Evolutionary conservation across 2,113 vertebrate genomes (phyloP), one percentile per base, ranked within the genome.

Genomic region (Calonectris borealis): DNA sequence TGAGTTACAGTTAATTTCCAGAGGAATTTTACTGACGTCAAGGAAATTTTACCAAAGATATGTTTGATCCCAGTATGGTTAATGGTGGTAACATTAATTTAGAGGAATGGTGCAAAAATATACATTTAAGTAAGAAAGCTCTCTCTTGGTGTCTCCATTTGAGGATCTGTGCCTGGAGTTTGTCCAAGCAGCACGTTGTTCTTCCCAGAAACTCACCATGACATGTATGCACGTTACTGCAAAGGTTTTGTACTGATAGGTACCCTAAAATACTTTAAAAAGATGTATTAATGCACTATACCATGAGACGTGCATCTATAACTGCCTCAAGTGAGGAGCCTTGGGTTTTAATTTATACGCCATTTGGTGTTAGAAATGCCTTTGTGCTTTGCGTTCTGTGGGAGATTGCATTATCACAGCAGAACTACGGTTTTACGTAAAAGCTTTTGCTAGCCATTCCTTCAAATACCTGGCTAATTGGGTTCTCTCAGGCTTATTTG

Each of bases 261-360:
- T 64, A 51, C 44, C 18, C 34, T 71, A 79, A 71, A 79, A 68
- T 55, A 34, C 38, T 82, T 83, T 10, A 15, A 54, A 66, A 72
- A 64, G 24, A 1, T 72, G 19, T 21, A 25, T 15, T 36, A 51
- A 34, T 80, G 46, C 62, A 51, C 11, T 18, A 1, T 2, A 13
- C 14, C 20, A 2, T 5, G 31, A 66, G 40, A 11, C 0, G 0
- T 17, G 13, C 21, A 46, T 7, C 66, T 38, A 2, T 9, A 69
- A 57, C 14, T 77, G 27, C 34, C 64, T 61, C 9, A 31, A 36
- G 29, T 3, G 25, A 85, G 68, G 26, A 81, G 10, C 12, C 14
- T 25, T 4, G 27, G 6, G 11, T 27, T 40, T 73, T 26, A 25
- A 25, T 83, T 80, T 49, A 3, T 25, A 11, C 83, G 9, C 5